phyloP scores from a whole-genome alignment of 2,888 invertebrate species.

The Orchesella flavescens region DNA sequence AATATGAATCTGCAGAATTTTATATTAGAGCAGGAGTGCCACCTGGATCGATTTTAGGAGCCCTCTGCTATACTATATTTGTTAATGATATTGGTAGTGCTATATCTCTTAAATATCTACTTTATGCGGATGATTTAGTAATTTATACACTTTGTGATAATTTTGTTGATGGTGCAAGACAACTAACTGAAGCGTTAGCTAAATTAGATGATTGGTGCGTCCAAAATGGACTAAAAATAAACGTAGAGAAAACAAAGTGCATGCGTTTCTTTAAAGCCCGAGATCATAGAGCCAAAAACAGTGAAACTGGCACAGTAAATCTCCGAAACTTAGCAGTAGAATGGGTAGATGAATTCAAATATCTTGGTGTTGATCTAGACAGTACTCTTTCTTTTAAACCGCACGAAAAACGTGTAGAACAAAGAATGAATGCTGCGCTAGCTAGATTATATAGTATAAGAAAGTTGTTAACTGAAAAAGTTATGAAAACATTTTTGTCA shows the following conservation, averaged over 20 bases:
- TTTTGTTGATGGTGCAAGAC: too few species aligned
- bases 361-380: too few species aligned
- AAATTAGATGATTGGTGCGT: conserved; percentile 29
- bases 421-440: conserved; percentile 17
- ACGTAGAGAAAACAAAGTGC: conserved; percentile 34
- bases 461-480: conserved; percentile 20
- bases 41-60: conserved; percentile 20
- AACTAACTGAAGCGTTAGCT: too few species aligned
- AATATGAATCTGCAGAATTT: too few species aligned
- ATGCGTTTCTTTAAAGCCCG: conserved; percentile 36
- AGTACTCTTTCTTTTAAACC: too few species aligned
- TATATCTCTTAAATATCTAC: not conserved
- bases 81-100: conserved; percentile 10
- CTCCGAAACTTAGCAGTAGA: not conserved
- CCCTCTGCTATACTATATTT: conserved; percentile 21
- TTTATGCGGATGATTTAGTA: conserved; percentile 46
- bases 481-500: conserved; percentile 29
- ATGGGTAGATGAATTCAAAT: conserved; percentile 15
- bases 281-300: not conserved
- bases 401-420: too few species aligned
- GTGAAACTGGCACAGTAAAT: not conserved
- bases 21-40: too few species aligned
- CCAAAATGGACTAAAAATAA: conserved; percentile 37
- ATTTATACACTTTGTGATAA: conserved; percentile 26
- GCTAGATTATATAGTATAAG: conserved; percentile 14